Evolutionary conservation across 2,113 vertebrate genomes (phyloP), one percentile per base, ranked within the genome.

Genomic region (Scopus umbretta): DNA sequence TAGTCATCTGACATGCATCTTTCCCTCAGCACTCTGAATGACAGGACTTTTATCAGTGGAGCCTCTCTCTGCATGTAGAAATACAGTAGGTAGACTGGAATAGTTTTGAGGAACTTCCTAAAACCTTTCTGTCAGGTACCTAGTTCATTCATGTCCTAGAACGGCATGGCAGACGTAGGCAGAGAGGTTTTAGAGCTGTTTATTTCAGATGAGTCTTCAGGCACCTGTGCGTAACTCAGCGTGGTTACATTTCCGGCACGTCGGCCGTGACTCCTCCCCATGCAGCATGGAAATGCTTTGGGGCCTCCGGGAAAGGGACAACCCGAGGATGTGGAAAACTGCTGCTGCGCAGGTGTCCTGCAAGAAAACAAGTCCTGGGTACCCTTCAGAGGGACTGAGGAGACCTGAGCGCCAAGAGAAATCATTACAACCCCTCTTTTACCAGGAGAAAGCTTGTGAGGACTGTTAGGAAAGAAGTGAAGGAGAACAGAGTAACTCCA

Each of bases 1-100:
- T 23, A 68, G 6, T n/a, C 52, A 42, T 26, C 66, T 82, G 40
- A 88, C 23, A 18, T n/a, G 14, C 27, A 43, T 63, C 50, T 67
- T 88, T 49, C 34, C 52, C 25, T 75, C 0, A 0, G 42, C 0
- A 0, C 32, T 79, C 53, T 42, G 67, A 75, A 42, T 6, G 30
- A 42, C 55, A 80, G 27, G 38, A 47, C 23, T 86, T 47, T 32
- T 76, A 45, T 7, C 61, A 71, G 15, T 1, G 3, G 13, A 50
- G 11, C 29, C 86, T 74, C 36, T 70, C 59, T 52, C 50, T 66
- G 38, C 13, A 19, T 11, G 22, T 17, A 5, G 16, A 43, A 80
- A 80, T 47, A 22, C 21, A 38, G 59, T 36, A 52, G 62, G 27
- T 17, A n/a, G 50, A n/a, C 10, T 38, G n/a, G 8, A 27, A 32